Conservation (phyloP, 2,797 vertebrate species). For the Picus viridis region DNA sequence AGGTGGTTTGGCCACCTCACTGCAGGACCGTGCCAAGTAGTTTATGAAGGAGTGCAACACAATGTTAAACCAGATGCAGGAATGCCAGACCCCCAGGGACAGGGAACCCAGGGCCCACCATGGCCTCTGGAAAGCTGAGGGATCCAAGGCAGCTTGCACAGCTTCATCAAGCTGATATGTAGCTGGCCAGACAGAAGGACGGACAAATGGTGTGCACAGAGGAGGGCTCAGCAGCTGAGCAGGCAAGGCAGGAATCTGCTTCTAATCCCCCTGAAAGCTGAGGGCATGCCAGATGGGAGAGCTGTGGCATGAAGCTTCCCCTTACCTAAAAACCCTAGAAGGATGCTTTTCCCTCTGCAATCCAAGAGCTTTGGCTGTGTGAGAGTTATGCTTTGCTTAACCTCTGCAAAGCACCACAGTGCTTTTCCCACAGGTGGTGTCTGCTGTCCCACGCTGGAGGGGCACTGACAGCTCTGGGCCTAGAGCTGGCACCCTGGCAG, state of each 20-base stretch:
- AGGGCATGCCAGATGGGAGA: neutral
- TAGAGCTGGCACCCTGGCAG: neutral
- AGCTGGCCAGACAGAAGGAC: neutral
- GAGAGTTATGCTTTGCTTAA: neutral
- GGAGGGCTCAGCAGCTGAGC: neutral
- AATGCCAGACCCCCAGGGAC: neutral
- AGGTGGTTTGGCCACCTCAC: neutral
- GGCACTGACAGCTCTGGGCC: neutral
- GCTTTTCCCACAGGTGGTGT: fast-evolving
- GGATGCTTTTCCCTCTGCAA: neutral
- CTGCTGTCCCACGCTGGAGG: neutral
- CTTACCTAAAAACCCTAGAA: neutral
- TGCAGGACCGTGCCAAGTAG: neutral
- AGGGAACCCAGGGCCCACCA: neutral
- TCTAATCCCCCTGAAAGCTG: neutral
- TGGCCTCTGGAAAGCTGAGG: neutral
- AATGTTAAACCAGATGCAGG: neutral
- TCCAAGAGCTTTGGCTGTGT: neutral
- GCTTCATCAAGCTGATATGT: fast-evolving
- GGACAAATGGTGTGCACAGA: neutral
- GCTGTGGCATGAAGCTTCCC: neutral
- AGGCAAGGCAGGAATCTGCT: neutral
- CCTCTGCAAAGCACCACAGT: neutral
- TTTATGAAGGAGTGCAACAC: neutral
- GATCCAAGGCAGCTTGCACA: neutral